Percentiles rank a stretch among this genome's conserved stretches.
Conservation (phyloP, 2,888 invertebrate genomes). For the Cataglyphis altisquamis region DNA sequence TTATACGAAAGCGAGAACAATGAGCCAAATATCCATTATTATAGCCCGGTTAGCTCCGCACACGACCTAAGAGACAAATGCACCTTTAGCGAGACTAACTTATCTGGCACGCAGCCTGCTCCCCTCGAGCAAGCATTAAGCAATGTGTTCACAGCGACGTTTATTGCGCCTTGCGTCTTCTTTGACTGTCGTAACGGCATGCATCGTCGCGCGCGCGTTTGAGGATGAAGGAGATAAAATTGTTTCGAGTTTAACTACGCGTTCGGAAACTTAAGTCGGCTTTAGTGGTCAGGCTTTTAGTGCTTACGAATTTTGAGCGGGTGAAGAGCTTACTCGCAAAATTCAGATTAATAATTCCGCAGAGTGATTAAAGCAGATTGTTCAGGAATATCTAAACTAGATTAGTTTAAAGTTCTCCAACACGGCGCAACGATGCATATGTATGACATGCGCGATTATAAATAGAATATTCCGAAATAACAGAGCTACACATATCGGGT, state of each 20-base stretch:
- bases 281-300: not conserved
- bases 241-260: slow-evolving; percentile 15
- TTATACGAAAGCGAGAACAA: slow-evolving; percentile 32
- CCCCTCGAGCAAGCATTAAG: slow-evolving; percentile 50
- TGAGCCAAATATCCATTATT: slow-evolving; percentile 30
- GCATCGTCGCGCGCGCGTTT: slow-evolving; percentile 7
- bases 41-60: slow-evolving; percentile 34
- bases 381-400: slow-evolving; percentile 18
- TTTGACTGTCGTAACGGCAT: slow-evolving; percentile 24
- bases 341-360: slow-evolving; percentile 11
- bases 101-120: slow-evolving; percentile 68
- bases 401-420: not conserved
- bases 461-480: slow-evolving; percentile 7
- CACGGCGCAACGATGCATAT: not conserved
- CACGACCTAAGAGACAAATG: slow-evolving; percentile 61
- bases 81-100: slow-evolving; percentile 58
- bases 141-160: slow-evolving; percentile 61
- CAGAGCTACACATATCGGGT: not conserved
- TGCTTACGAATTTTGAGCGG: not conserved
- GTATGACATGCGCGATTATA: not conserved
- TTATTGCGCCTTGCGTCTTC: slow-evolving; percentile 58
- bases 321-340: not conserved
- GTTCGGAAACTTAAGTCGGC: not conserved
- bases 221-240: not conserved
- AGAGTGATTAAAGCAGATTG: slow-evolving; percentile 20